phyloP scores from a whole-genome alignment of 2,888 invertebrate genomes.

The Oxytorus armatus region DNA sequence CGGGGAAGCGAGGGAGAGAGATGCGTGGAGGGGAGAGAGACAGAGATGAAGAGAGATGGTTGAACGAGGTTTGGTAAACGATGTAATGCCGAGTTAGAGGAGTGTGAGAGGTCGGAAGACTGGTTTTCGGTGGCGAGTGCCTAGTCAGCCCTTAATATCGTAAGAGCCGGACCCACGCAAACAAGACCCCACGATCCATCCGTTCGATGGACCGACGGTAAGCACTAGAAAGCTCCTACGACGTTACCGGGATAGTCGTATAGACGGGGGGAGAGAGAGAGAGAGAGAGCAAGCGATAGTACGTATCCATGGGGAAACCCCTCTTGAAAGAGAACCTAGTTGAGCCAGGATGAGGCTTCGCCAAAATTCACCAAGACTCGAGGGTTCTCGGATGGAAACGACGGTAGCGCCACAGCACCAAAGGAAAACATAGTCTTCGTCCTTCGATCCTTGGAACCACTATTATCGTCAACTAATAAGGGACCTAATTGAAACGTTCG shows the following conservation, averaged over 20 bases:
- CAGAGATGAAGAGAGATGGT: slow-evolving; percentile 47
- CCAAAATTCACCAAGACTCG: slow-evolving; percentile 36
- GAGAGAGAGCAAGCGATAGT: slow-evolving; percentile 39
- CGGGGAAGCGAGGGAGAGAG: slow-evolving; percentile 24
- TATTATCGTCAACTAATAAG: slow-evolving; percentile 84
- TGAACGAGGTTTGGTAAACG: slow-evolving; percentile 45
- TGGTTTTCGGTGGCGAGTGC: slow-evolving; percentile 76
- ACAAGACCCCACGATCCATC: slow-evolving; percentile 75
- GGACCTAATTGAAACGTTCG: slow-evolving; percentile 83
- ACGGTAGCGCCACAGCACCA: slow-evolving; percentile 38
- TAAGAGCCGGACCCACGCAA: slow-evolving; percentile 83
- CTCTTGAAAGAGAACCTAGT: slow-evolving; percentile 60
- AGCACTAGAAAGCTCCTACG: slow-evolving; percentile 79
- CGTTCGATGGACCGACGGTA: slow-evolving; percentile 76
- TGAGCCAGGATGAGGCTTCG: slow-evolving; percentile 50
- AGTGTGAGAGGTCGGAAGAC: slow-evolving; percentile 56
- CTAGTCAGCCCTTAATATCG: slow-evolving; percentile 84
- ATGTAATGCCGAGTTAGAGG: slow-evolving; percentile 32
- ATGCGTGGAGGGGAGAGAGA: slow-evolving; percentile 35
- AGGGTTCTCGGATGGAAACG: slow-evolving; percentile 41
- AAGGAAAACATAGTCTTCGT: slow-evolving; percentile 51
- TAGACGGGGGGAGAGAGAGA: slow-evolving; percentile 38
- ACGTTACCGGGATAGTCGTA: slow-evolving; percentile 28
- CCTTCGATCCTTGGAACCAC: slow-evolving; percentile 66
- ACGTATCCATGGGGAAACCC: slow-evolving; percentile 47